phyloP scores from a whole-genome alignment of 2,797 vertebrate genomes.

The Cephalopachus bancanus region DNA sequence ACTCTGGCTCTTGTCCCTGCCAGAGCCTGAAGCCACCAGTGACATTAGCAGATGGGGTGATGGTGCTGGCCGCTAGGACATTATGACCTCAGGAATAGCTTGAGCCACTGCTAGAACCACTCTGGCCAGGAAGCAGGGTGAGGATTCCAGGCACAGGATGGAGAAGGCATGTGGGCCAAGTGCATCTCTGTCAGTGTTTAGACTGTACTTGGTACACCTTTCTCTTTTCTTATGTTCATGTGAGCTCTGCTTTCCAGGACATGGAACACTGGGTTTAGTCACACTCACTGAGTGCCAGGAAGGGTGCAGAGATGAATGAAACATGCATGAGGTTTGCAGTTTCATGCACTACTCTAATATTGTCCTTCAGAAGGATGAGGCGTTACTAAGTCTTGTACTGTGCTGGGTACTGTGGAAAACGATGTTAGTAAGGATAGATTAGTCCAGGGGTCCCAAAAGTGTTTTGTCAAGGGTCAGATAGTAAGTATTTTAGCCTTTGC shows the following conservation, averaged over 20 bases:
- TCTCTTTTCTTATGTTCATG: not conserved
- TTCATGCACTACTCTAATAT: not conserved
- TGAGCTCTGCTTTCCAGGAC: not conserved
- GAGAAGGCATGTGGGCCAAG: not conserved
- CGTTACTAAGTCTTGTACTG: not conserved
- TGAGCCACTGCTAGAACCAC: not conserved
- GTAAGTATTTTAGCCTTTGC: not conserved
- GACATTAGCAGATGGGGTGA: not conserved
- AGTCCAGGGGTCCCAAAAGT: not conserved
- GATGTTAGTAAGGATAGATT: not conserved
- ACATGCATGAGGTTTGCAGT: rapidly evolving
- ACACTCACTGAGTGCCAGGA: not conserved
- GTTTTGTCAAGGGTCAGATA: not conserved
- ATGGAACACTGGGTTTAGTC: no score
- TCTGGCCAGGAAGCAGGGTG: not conserved
- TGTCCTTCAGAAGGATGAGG: not conserved
- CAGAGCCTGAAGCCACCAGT: not conserved
- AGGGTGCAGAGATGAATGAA: not conserved
- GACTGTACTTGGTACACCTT: not conserved
- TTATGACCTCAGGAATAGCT: no score
- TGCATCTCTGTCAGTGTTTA: not conserved
- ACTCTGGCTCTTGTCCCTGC: not conserved
- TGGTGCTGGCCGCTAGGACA: not conserved
- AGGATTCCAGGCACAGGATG: not conserved
- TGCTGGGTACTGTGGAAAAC: not conserved